Percentiles rank a stretch among this genome's conserved stretches.
phyloP scores from a whole-genome alignment of 2,113 vertebrate species.

The Micronycteris hirsuta region DNA sequence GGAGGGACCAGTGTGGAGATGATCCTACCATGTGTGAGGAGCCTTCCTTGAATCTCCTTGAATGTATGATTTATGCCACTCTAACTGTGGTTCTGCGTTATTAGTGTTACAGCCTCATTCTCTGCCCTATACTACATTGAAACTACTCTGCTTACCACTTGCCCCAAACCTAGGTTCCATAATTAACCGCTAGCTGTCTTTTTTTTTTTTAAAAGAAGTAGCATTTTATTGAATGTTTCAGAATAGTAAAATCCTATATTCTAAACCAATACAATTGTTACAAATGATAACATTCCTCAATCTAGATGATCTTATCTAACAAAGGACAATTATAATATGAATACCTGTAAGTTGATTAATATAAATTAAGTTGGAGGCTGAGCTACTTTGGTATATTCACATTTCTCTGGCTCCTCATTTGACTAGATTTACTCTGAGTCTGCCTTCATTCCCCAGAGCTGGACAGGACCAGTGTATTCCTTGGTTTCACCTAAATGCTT shows the following conservation, averaged over 20 bases:
- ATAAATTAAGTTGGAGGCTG: background rate
- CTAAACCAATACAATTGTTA: constrained; percentile 24
- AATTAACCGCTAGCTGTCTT: background rate
- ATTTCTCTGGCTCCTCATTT: constrained; percentile 4
- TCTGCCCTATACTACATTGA: background rate
- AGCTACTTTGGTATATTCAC: constrained; percentile 37
- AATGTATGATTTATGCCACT: background rate
- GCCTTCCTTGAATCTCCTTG: background rate
- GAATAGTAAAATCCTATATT: constrained; percentile 36
- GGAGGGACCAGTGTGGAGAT: background rate
- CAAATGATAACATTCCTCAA: background rate
- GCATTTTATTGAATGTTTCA: constrained; percentile 64
- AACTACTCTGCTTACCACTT: background rate
- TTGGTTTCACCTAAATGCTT: background rate
- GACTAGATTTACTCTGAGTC: background rate
- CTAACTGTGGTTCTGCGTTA: background rate
- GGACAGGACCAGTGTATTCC: background rate
- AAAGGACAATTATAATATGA: background rate
- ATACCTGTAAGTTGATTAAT: background rate
- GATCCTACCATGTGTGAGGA: background rate
- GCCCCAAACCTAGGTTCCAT: background rate
- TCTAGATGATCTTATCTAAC: background rate
- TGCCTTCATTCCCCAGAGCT: background rate
- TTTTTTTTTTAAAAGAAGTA: background rate
- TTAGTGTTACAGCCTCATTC: background rate